Base-by-base conservation (phyloP, 2,113 vertebrate genomes). In the Hydrolagus affinis region DNA sequence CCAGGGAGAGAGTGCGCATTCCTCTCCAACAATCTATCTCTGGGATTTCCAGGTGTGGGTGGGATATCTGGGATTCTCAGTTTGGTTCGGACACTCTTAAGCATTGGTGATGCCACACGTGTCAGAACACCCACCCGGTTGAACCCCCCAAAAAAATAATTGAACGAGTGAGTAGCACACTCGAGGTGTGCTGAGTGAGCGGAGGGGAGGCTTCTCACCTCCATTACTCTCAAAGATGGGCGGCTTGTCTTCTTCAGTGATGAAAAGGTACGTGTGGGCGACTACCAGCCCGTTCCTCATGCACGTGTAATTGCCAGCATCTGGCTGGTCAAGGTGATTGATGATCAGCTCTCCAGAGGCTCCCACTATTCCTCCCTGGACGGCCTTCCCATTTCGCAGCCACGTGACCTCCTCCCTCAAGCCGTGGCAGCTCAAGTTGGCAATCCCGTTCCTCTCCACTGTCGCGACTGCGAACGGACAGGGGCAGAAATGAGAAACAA, bases 231-330 rank as follows among this genome's bases (percentile, higher is more conserved):
- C 25, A 9, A 83, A 68, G 28, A 83, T 83, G 78, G 78, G 78
- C 3, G 78, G 66, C 28, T 32, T 60, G 15, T 83, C 78, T 23
- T 66, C 59, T 62, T 83, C 78, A 12, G 60, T 66, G 78, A 83
- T 21, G 25, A 83, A 60, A 3, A 83, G 8, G 78, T 83, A 83
- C 12, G 60, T 83, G 25, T 83, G 62, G 8, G 17, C 17, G 25
- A 83, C 25, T 60, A 68, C 6, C 25, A 14, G 21, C 10, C 78
- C 60, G 2, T 83, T 83, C 25, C 66, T 60, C 78, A 60, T 66
- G 2, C 78, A 83, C 0, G 78, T 83, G 25, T 83, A 83, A 19
- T 83, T 83, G 8, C 78, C 78, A 3, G 78, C 78, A 0, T 11
- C 8, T 3, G 78, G 78, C 78, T 83, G 78, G 15, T 83, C 78